phyloP scores from a whole-genome alignment of 2,797 vertebrate species.

The Loriculus beryllinus region DNA sequence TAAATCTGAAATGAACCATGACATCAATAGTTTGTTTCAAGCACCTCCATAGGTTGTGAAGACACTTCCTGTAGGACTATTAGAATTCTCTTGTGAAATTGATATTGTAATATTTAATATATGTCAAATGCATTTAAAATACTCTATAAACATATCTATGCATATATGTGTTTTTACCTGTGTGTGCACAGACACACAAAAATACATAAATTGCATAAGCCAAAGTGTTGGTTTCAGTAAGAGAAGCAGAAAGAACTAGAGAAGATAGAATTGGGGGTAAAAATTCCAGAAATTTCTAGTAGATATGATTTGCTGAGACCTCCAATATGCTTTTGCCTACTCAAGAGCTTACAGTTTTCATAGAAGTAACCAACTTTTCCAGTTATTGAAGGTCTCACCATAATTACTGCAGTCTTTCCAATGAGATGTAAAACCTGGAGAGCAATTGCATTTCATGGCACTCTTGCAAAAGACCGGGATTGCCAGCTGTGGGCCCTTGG shows the following conservation, averaged over 20 bases:
- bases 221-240: background rate
- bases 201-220: background rate
- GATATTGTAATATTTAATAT: background rate
- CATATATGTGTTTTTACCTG: background rate
- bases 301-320: background rate
- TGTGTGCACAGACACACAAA: background rate
- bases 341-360: background rate
- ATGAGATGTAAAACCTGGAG: background rate
- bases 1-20: background rate
- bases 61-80: background rate
- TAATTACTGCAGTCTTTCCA: background rate
- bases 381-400: background rate
- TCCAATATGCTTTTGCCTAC: background rate
- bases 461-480: background rate
- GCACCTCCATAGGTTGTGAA: background rate
- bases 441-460: background rate
- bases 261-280: background rate
- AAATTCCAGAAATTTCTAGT: background rate
- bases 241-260: background rate
- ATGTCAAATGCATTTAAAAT: background rate
- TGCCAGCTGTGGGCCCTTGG: background rate
- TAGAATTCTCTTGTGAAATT: background rate
- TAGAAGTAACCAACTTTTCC: background rate
- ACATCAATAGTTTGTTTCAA: background rate
- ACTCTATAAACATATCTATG: background rate